Evolutionary conservation across 2,113 vertebrate species (phyloP).

Genomic region (Turdus rufiventris): DNA sequence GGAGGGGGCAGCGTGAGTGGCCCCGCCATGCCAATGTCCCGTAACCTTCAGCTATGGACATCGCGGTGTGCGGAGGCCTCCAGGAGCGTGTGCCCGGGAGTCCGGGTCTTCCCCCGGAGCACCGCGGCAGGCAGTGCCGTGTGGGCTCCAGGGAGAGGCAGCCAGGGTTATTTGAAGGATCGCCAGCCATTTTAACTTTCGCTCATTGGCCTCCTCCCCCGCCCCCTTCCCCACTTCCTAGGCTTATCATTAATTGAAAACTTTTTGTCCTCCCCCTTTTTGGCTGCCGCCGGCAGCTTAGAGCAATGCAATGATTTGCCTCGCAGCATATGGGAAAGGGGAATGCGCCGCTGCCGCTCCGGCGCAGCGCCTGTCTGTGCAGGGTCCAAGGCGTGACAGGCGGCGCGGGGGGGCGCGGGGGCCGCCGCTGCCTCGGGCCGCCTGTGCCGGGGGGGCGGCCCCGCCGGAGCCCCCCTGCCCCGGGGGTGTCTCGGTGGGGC

Average conservation of each 20-base stretch:
- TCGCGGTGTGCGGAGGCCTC: background rate
- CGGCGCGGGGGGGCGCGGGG: background rate
- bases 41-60: background rate
- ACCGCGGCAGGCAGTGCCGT: background rate
- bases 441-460: too few relatives aligned
- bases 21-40: background rate
- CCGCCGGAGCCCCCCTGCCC: background rate
- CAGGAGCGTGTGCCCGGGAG: background rate
- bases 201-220: background rate
- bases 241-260: slow-evolving; percentile 61
- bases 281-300: slow-evolving; percentile 4
- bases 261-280: background rate
- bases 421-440: too few relatives aligned
- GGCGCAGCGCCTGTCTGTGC: background rate
- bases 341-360: background rate
- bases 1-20: background rate
- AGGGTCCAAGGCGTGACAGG: background rate
- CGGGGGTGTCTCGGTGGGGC: background rate
- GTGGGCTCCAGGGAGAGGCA: background rate
- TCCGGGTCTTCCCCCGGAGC: background rate
- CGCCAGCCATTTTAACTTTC: slow-evolving; percentile 47
- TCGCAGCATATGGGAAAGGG: background rate
- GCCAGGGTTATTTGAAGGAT: slow-evolving; percentile 24
- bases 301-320: background rate
- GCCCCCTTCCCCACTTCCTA: background rate